Conservation (phyloP, 2,888 invertebrate genomes). For the Trichacis sp. region DNA sequence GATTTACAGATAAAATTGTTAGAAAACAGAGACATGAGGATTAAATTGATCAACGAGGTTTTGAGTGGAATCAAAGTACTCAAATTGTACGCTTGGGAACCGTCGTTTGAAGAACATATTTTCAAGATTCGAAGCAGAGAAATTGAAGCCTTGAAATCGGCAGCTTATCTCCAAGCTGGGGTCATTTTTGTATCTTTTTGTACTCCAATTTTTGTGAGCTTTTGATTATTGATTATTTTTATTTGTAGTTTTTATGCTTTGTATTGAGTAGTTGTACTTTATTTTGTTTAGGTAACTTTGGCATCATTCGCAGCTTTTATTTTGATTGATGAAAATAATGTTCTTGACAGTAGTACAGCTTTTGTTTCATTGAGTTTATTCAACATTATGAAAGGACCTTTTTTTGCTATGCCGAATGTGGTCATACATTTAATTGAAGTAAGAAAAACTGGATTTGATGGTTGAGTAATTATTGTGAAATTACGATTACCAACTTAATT, state of each 20-base stretch:
- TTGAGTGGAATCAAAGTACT: conserved; percentile 93
- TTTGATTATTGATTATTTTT: no score
- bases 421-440: conserved; percentile 92
- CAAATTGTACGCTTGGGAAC: conserved; percentile 96
- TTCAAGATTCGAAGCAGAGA: conserved; percentile 89
- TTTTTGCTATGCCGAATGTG: conserved; percentile 96
- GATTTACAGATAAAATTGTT: conserved; percentile 88
- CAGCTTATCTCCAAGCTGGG: conserved; percentile 90
- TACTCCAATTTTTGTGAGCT: conserved; percentile 89
- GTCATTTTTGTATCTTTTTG: conserved; percentile 95
- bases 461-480: conserved; percentile 46
- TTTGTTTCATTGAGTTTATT: conserved; percentile 97
- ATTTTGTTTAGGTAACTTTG: conserved; percentile 80
- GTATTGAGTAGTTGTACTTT: neutral
- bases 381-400: conserved; percentile 95
- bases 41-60: conserved; percentile 94
- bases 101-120: conserved; percentile 91
- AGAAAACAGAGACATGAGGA: conserved; percentile 93
- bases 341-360: conserved; percentile 89
- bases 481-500: conserved; percentile 91
- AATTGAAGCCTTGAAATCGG: conserved; percentile 87
- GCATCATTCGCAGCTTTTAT: conserved; percentile 92
- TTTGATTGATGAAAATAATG: conserved; percentile 84
- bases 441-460: conserved; percentile 86
- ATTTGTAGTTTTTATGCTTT: conserved; percentile 16